Base-by-base conservation (phyloP, 2,113 vertebrate genomes). In the Haemorhous mexicanus region DNA sequence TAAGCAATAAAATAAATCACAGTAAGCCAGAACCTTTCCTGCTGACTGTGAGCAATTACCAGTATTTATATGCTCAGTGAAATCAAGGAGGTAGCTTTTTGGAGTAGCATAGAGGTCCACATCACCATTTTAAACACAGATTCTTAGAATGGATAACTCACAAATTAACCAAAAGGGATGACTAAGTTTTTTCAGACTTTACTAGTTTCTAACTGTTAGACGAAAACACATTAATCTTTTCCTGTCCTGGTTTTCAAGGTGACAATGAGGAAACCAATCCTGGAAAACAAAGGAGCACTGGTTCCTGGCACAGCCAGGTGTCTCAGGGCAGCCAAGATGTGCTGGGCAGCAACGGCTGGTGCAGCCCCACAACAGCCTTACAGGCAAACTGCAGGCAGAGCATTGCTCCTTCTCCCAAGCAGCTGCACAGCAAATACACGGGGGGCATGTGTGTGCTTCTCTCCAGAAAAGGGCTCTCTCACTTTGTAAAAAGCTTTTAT, bases 1-100 rank as follows among this genome's bases (percentile, higher is more conserved):
- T 47, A 83, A 66, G 72, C 59, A 91, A 70, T 87, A 89, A 93
- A 92, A 87, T 63, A 90, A 90, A 95, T 93, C 59, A 64, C 56
- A 63, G 6, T 41, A 84, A 93, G 55, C 61, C 83, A 90, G 76
- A 89, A 59, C 30, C 55, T 84, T 81, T 86, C 52, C 86, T 88
- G 52, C 63, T 91, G 80, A 80, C 61, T 53, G 14, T 80, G 91
- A 90, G 63, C 64, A 87, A 79, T 56, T 83, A 67, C 58, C 55
- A 77, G 39, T 41, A 55, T 78, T 91, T 84, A 49, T 52, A 30
- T 26, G 13, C 53, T 74, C 17, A 13, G 58, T 50, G 46, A 94
- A 95, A 93, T 59, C 43, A 83, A 72, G 44, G 66, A 66, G 15
- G 44, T 43, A 75, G 56, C 35, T 84, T 14, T 7, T 26, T 39